Percentiles rank a stretch among this genome's conserved stretches.
Conservation (phyloP, 2,113 vertebrate genomes). For the Chionomys nivalis region DNA sequence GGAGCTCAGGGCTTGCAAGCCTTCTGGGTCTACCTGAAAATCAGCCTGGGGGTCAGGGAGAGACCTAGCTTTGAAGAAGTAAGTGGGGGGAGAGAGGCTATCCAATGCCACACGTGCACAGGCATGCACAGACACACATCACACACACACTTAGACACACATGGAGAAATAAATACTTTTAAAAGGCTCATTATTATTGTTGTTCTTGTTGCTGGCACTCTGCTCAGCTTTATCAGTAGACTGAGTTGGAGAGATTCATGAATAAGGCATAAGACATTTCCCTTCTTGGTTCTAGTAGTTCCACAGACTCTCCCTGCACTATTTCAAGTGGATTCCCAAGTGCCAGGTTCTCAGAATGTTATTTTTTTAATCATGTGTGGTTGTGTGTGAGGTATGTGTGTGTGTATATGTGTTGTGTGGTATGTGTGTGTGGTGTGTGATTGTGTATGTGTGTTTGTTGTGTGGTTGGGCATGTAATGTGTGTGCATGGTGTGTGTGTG, state of each 20-base stretch:
- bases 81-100: background rate
- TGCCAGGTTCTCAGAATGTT: background rate
- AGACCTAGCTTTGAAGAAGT: background rate
- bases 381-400: background rate
- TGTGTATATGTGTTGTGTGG: background rate
- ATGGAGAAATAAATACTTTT: background rate
- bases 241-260: background rate
- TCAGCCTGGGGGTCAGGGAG: background rate
- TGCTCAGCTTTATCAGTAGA: background rate
- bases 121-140: fast-evolving
- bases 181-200: background rate
- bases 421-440: background rate
- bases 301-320: background rate
- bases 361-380: background rate
- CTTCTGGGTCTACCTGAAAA: background rate
- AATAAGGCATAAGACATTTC: background rate
- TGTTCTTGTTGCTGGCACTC: background rate
- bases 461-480: too few species aligned
- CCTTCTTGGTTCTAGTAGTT: background rate
- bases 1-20: background rate
- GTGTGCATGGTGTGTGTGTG: too few species aligned
- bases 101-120: background rate
- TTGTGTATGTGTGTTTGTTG: too few species aligned
- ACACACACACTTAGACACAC: background rate
- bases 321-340: background rate